Percentiles rank a stretch among this genome's conserved stretches.
Evolutionary conservation across 2,113 vertebrate species (phyloP).

Genomic region (Todiramphus saurophagus): DNA sequence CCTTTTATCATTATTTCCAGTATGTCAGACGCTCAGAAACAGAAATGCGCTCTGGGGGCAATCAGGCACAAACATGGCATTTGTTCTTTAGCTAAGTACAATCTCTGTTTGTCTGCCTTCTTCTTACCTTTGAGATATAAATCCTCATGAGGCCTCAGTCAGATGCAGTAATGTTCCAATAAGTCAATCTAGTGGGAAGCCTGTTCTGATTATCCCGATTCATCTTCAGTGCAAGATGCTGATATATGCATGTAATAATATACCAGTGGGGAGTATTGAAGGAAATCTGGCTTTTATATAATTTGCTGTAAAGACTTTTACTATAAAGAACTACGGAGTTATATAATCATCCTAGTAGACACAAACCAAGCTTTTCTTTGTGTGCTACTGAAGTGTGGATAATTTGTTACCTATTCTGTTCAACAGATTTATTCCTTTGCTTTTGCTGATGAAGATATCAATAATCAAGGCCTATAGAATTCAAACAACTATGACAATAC

Average conservation of each 20-base stretch:
- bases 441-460: neutral
- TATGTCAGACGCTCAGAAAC: slow-evolving; percentile 38
- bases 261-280: neutral
- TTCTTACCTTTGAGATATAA: slow-evolving; percentile 22
- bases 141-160: neutral
- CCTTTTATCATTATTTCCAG: slow-evolving; percentile 14
- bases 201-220: slow-evolving; percentile 26
- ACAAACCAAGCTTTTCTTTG: neutral
- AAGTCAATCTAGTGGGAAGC: neutral
- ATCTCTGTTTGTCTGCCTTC: neutral
- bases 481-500: neutral
- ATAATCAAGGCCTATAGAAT: neutral
- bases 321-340: slow-evolving; percentile 7
- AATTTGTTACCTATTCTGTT: neutral
- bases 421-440: neutral
- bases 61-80: slow-evolving; percentile 53
- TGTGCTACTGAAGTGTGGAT: neutral
- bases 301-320: neutral
- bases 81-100: slow-evolving; percentile 30
- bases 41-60: slow-evolving; percentile 13
- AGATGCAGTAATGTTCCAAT: neutral
- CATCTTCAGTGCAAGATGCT: neutral
- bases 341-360: neutral
- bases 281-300: neutral
- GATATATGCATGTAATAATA: slow-evolving; percentile 15